Base-by-base conservation (phyloP, 2,797 vertebrate species). In the Poeciliopsis gracilis region DNA sequence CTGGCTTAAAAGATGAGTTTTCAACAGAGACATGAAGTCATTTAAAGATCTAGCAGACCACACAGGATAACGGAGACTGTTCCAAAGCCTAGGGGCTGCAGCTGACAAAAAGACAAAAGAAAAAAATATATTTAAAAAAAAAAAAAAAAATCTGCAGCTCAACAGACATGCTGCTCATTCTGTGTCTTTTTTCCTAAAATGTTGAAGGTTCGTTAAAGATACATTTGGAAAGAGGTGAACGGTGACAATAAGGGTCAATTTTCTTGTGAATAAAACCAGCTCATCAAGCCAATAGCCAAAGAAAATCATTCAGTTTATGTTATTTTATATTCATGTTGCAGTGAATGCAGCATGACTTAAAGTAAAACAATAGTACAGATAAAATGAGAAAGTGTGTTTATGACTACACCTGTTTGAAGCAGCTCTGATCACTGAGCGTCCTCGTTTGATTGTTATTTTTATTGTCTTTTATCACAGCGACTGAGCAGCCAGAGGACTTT, bases 401-500 rank as follows among this genome's bases (percentile, higher is more conserved):
- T 46, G 12, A n/a, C 23, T 15, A 16, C 46, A 2, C 18, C 25
- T 46, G 3, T 38, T 36, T 36, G 41, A 46, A 47, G 10, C 36
- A 69, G 1, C 10, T 72, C 4, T 36, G 3, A 12, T 25, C 33
- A 53, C 16, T 69, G 53, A 15, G 2, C 23, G 36, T 20, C 38
- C 43, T 75, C 30, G 47, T 55, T 16, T 67, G 38, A 75, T 6
- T 66, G 8, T 43, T 76, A 59, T 73, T 77, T 18, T 82, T 69
- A 7, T 51, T 80, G 57, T 87, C 75, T 79, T 72, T 11, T 45
- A 73, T 36, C 59, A 53, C 51, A 57, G 13, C 75, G 2, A 46
- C 61, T 76, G 78, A 81, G 78, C 80, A 36, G 2, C 49, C 7
- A 59, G 25, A 18, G 74, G 69, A 83, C 38, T 55, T 80, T 59